phyloP scores from a whole-genome alignment of 2,888 invertebrate species.

The Phengaris arion region DNA sequence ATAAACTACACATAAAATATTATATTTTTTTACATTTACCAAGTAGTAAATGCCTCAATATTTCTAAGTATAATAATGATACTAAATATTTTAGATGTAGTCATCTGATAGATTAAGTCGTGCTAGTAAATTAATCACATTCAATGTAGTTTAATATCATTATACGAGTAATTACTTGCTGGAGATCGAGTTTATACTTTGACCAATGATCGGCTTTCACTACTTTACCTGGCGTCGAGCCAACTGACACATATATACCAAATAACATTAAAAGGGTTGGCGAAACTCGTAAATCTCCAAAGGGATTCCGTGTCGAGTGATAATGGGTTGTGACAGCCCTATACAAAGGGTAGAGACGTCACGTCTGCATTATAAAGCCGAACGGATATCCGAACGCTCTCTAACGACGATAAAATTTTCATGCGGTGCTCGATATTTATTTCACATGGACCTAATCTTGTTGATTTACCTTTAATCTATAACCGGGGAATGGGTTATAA shows the following conservation, averaged over 20 bases:
- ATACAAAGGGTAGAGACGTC: constrained; percentile 46
- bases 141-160: neutral
- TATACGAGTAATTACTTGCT: neutral
- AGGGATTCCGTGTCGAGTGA: constrained; percentile 8
- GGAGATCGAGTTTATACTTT: neutral
- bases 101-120: too few species aligned
- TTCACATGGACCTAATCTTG: neutral
- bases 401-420: constrained; percentile 48
- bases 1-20: too few species aligned
- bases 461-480: neutral
- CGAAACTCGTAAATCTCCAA: constrained; percentile 14
- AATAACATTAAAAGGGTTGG: constrained; percentile 21
- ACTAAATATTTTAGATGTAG: too few species aligned
- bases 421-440: constrained; percentile 34
- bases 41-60: too few species aligned
- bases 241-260: neutral
- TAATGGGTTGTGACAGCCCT: constrained; percentile 44
- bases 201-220: constrained; percentile 13
- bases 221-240: neutral
- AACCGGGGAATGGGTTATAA: neutral
- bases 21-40: too few species aligned
- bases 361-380: constrained; percentile 53
- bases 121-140: too few species aligned
- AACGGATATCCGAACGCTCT: constrained; percentile 58
- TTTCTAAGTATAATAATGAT: too few species aligned